Evolutionary conservation across 2,797 vertebrate species (phyloP).

Genomic region (Tapirus indicus): DNA sequence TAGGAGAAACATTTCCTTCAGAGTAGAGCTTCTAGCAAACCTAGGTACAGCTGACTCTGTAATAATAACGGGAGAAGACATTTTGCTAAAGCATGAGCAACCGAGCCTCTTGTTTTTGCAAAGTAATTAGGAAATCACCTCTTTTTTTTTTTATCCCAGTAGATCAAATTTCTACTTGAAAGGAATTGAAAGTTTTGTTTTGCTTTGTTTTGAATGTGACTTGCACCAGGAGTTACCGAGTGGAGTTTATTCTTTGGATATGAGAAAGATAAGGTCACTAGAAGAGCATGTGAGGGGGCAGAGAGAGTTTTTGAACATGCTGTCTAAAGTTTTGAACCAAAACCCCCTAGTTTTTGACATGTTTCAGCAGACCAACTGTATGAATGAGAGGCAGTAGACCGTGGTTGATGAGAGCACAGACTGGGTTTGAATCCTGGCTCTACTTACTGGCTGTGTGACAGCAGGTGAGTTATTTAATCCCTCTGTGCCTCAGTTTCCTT

Average conservation of each 20-base stretch:
- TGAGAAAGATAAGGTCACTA: neutral
- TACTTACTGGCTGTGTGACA: neutral
- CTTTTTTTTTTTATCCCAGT: neutral
- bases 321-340: neutral
- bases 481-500: neutral
- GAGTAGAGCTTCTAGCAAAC: neutral
- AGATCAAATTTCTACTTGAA: constrained; percentile 26
- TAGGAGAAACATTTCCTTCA: neutral
- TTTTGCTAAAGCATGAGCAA: neutral
- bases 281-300: neutral
- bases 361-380: neutral
- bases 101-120: neutral
- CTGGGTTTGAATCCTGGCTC: neutral
- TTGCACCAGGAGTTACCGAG: neutral
- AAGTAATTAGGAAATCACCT: neutral
- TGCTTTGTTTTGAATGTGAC: constrained; percentile 1
- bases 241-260: neutral
- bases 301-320: neutral
- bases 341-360: neutral
- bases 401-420: neutral
- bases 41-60: neutral
- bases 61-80: neutral
- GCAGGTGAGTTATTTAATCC: neutral
- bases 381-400: neutral
- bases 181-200: constrained; percentile 26